Evolutionary conservation across 2,113 vertebrate species (phyloP), one percentile per base, ranked within the genome.

Genomic region (Columba janthina): DNA sequence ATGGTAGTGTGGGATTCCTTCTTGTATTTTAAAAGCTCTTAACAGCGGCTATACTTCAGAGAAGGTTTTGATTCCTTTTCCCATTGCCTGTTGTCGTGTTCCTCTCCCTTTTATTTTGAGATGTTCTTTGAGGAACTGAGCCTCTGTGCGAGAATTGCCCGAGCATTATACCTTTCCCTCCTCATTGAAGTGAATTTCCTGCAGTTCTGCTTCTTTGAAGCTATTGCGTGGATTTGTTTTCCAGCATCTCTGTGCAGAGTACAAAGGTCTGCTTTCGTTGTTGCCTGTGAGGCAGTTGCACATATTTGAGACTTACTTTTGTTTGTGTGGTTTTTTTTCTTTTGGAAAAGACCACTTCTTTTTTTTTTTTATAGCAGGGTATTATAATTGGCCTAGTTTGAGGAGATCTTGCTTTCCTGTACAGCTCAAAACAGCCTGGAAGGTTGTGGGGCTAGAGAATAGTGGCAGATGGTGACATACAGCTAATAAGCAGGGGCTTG

Each of bases 401-500:
- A 85, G 73, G 80, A 89, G 90, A 48, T 84, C 72, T 88, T 62
- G 85, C 92, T 94, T 88, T 94, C 92, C 92, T 93, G 53, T 67
- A 42, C 73, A 85, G 85, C 86, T 95, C 61, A 84, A 86, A 96
- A 86, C 70, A 85, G 76, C 62, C 88, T 94, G 66, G 73, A 94
- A 94, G 93, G 88, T 75, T 92, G 76, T 66, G 61, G 57, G 83
- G 86, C 95, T 96, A 40, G 58, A 89, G 90, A 93, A 69, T 44
- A 89, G 93, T 90, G 95, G 92, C 93, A 97, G 94, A 97, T 96
- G 96, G 96, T 96, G 93, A 94, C 88, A 95, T 54, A 75, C 70
- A 94, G 84, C 90, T 97, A 95, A 94, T 97, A 95, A 95, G 90
- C 85, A 90, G 83, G 86, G 88, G 90, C 86, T 94, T 96, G 93